Conservation (phyloP, 2,797 vertebrate species). For the Enteromius radiatus region DNA sequence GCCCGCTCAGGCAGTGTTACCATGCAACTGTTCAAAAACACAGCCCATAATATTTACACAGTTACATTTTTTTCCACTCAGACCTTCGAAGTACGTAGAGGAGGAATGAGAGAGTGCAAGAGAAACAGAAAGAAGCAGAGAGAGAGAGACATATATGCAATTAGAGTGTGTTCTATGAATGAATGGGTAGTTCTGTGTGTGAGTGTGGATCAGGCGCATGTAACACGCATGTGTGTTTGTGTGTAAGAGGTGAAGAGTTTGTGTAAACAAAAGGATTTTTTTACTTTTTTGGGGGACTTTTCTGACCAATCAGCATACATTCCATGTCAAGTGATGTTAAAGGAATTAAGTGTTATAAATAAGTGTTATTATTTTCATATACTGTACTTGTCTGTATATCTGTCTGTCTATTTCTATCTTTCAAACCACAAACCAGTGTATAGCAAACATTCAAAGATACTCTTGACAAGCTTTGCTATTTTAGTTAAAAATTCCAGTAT, state of each 20-base stretch:
- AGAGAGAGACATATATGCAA: slow-evolving; percentile 36
- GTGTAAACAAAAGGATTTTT: slow-evolving; percentile 64
- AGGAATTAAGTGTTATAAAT: slow-evolving; percentile 12
- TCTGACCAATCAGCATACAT: slow-evolving; percentile 64
- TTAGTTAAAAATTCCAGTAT: background rate
- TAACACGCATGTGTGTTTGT: slow-evolving; percentile 34
- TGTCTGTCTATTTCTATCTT: background rate
- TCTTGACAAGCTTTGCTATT: background rate
- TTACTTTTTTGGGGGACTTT: too few species aligned
- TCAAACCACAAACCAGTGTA: background rate
- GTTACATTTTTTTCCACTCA: slow-evolving; percentile 77
- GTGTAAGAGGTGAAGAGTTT: slow-evolving; percentile 68
- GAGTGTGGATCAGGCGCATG: slow-evolving; percentile 31
- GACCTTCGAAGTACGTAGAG: slow-evolving; percentile 66
- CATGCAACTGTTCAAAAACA: slow-evolving; percentile 77
- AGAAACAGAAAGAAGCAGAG: slow-evolving; percentile 49
- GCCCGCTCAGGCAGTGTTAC: slow-evolving; percentile 73
- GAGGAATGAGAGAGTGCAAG: slow-evolving; percentile 48
- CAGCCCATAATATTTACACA: slow-evolving; percentile 84
- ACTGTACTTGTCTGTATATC: slow-evolving; percentile 15
- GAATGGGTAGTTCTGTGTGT: slow-evolving; percentile 34
- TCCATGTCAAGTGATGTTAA: slow-evolving; percentile 66
- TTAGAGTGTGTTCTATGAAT: slow-evolving; percentile 41
- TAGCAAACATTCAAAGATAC: background rate
- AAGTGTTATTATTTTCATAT: slow-evolving; percentile 10